Evolutionary conservation across 2,113 vertebrate species (phyloP), one percentile per base, ranked within the genome.

Genomic region (Arvicanthis niloticus): DNA sequence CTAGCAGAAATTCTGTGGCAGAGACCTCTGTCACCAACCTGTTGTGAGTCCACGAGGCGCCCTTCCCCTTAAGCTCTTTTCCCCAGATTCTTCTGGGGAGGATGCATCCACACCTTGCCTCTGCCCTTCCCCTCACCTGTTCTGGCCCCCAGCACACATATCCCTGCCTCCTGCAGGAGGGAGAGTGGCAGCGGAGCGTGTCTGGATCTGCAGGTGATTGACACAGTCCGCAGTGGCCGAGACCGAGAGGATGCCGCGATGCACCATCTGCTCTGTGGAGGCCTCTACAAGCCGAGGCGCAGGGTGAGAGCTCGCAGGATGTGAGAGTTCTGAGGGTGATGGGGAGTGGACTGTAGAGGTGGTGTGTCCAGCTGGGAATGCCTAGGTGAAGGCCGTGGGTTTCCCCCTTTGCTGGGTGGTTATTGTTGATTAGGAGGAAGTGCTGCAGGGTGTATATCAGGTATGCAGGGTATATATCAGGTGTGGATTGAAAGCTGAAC

Each of bases 11-110:
- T 0, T 99, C 99, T 22, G 98, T 99, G 97, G 99, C 99, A 0
- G 99, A 99, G 94, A 99, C 99, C 0, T 99, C 99, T 22, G 99
- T 99, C 98, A 99, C 99, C 94, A 99, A 99, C 98, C 99, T 99
- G 97, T 98, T 99, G 99, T 99, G 98, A 99, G 99, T 99, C 88
- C 3, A 22, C 34, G 53, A 86, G 78, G 40, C 67, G 21, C 40
- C 13, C 48, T 73, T 91, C 48, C 24, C 31, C 22, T 93, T 70
- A 45, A 10, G 37, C 78, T 81, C 26, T 94, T 91, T 75, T 78
- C 56, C 82, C 51, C 21, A 60, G 88, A 78, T 87, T 78, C 45
- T 73, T 80, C 78, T 62, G 62, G 62, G 73, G 5, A 87, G 90
- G 68, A 60, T 51, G 7, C 72, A 8, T 94, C 58, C 60, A 93